Evolutionary conservation across 2,888 invertebrate species (phyloP), one percentile per base, ranked within the genome.

Genomic region (Pristionchus exspectatus): DNA sequence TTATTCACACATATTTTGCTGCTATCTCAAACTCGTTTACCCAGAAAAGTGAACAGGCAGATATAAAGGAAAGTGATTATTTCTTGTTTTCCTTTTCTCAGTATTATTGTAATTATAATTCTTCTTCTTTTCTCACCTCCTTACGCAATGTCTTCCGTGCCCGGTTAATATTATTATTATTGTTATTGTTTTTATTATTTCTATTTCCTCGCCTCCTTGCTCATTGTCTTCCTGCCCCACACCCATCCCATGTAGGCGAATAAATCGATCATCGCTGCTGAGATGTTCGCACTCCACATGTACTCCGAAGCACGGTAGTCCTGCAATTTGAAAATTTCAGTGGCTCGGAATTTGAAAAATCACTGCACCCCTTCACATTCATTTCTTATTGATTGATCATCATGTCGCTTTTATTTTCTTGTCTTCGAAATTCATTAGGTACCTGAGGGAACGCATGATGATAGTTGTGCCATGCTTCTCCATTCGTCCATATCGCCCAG

Each of bases 381-480:
- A 38, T 38, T 5, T 38, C 44, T 50, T 7, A 50, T 12, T 50
- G 10, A 50, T 38, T 38, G 44, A 3, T 44, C 44, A 44, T 44
- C 44, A 44, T n/a, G n/a, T n/a, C n/a, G n/a, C n/a, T n/a, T n/a
- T n/a, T n/a, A n/a, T n/a, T 38, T 38, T 38, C 38, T 38, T 5
- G 38, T 38, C 38, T 38, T 38, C 38, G 38, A 38, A 38, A 38
- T 38, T 59, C 59, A 90, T n/a, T n/a, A n/a, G n/a, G n/a, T n/a
- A n/a, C 90, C 90, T 95, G 95, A 18, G 96, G 96, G 93, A 96
- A 96, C 0, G 95, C 95, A 93, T 96, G 96, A 92, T 96, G 96
- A 93, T 95, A 96, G 93, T 96, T 96, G 94, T 96, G 96, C 92
- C 95, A 96, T 50, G 96, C 96, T 92, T 96, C 95, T 93, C 90